Percentiles rank a stretch among this genome's conserved stretches.
phyloP scores from a whole-genome alignment of 2,888 invertebrate species.

The Erebia ligea region DNA sequence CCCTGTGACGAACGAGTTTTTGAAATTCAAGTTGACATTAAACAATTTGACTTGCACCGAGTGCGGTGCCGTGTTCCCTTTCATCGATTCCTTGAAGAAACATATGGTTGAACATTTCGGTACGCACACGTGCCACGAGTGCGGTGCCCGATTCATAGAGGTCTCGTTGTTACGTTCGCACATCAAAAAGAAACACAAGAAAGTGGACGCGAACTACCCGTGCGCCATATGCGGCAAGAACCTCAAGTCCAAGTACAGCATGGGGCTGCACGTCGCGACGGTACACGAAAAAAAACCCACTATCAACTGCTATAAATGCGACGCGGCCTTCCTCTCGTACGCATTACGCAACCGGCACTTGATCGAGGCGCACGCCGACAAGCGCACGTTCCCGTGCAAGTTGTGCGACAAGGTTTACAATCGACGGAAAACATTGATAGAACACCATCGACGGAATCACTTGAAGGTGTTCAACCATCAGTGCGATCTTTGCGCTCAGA shows the following conservation, averaged over 20 bases:
- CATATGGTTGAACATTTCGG: constrained; percentile 76
- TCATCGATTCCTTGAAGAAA: constrained; percentile 72
- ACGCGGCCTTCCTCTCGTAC: constrained; percentile 70
- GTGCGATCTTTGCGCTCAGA: constrained; percentile 16
- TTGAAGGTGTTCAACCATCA: constrained; percentile 18
- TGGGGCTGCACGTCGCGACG: constrained; percentile 59
- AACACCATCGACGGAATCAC: constrained; percentile 18
- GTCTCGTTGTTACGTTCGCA: constrained; percentile 52
- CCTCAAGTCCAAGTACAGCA: constrained; percentile 64
- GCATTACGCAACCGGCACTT: constrained; percentile 73
- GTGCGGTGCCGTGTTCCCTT: constrained; percentile 58
- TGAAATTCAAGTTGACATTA: constrained; percentile 59
- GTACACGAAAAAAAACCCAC: constrained; percentile 60
- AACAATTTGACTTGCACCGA: constrained; percentile 14
- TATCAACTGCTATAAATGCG: constrained; percentile 66
- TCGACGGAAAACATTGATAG: constrained; percentile 51
- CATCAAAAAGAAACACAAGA: constrained; percentile 58
- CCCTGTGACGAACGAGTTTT: constrained; percentile 59
- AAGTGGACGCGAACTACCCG: constrained; percentile 60
- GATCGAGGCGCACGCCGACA: constrained; percentile 71
- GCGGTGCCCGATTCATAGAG: constrained; percentile 65
- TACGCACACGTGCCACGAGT: constrained; percentile 73
- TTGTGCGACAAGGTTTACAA: constrained; percentile 68
- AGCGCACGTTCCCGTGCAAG: constrained; percentile 62
- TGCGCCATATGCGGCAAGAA: constrained; percentile 71